Evolutionary conservation across 2,113 vertebrate genomes (phyloP).

Genomic region (Cathartes aura): DNA sequence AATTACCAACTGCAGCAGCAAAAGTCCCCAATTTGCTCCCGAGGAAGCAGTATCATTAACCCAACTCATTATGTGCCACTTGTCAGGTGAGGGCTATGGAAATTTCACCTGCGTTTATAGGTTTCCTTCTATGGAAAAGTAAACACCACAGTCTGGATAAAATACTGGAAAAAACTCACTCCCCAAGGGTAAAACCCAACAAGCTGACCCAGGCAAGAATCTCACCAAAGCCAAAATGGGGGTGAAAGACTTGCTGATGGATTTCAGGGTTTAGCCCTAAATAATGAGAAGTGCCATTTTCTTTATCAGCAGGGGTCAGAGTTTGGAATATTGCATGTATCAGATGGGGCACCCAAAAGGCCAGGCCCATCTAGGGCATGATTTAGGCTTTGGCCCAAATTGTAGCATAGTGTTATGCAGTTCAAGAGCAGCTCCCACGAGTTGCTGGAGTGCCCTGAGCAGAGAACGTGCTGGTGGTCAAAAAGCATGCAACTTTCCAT

Average conservation of each 20-base stretch:
- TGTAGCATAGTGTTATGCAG: background rate
- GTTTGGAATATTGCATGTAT: background rate
- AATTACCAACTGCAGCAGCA: slow-evolving; percentile 62
- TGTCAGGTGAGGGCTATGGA: slow-evolving; percentile 37
- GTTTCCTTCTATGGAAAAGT: background rate
- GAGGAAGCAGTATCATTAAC: slow-evolving; percentile 63
- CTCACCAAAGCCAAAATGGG: background rate
- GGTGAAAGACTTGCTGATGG: background rate
- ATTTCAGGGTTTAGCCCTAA: background rate
- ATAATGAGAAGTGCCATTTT: background rate
- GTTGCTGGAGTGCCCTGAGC: background rate
- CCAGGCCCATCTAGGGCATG: background rate
- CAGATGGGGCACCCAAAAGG: background rate
- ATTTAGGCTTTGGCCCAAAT: background rate
- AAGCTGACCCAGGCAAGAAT: background rate
- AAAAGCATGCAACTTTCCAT: background rate
- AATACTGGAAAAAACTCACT: background rate
- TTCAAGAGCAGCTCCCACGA: background rate
- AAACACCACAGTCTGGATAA: background rate
- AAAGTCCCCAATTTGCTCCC: slow-evolving; percentile 51
- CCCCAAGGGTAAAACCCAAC: background rate
- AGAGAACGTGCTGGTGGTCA: background rate
- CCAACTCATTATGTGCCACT: slow-evolving; percentile 42
- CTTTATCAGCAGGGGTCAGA: background rate
- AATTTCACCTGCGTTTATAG: slow-evolving; percentile 14